These are phyloP conservation scores for Drosophila demipolita DNA, from an alignment of 2,888 invertebrate species.

Conservation along the genomic window DNA sequence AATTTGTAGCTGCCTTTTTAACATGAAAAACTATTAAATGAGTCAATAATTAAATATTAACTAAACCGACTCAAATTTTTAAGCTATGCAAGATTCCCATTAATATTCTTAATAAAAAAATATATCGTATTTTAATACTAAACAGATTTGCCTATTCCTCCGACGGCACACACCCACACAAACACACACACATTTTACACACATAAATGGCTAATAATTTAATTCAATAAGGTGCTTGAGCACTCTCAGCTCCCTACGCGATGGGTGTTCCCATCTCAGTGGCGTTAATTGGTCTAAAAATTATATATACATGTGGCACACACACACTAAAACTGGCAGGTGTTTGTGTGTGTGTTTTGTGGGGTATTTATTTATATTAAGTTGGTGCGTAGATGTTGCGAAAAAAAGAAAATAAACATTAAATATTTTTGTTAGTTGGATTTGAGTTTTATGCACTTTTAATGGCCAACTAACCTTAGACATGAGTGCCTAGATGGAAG, in stretches of 20 bases:
- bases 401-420: constrained; percentile 68
- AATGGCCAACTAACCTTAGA: constrained; percentile 37
- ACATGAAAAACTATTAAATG: neutral
- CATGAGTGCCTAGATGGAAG: neutral
- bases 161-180: neutral
- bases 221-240: constrained; percentile 9
- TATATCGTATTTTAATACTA: neutral
- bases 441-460: constrained; percentile 58
- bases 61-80: neutral
- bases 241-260: constrained; percentile 14
- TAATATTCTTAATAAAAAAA: neutral
- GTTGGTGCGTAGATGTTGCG: constrained; percentile 49
- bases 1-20: neutral
- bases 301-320: constrained; percentile 26
- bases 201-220: neutral
- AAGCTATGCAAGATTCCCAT: neutral
- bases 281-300: constrained; percentile 65
- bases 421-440: constrained; percentile 21
- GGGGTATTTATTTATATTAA: constrained; percentile 62
- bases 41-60: too few relatives aligned
- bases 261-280: constrained; percentile 58
- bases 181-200: neutral
- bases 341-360: constrained; percentile 20
- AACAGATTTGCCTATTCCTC: neutral
- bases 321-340: constrained; percentile 18